Conservation (phyloP, 2,797 vertebrate species). For the Parambassis ranga region DNA sequence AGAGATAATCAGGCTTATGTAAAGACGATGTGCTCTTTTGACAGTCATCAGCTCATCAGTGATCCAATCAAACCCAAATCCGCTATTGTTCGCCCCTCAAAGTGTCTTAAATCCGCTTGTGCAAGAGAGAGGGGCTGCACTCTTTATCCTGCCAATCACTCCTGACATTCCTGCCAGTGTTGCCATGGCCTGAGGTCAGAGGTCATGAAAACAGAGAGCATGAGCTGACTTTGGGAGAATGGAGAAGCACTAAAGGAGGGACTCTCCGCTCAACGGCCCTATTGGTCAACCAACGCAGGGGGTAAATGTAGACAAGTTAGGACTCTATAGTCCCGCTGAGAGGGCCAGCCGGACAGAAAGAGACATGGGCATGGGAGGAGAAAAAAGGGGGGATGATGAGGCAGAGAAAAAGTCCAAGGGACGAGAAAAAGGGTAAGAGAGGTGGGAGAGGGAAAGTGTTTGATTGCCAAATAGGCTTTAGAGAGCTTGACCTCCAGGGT, state of each 20-base stretch:
- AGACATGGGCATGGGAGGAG: slow-evolving; percentile 25
- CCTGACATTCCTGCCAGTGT: slow-evolving; percentile 98
- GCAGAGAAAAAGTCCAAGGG: slow-evolving; percentile 31
- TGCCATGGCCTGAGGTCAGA: slow-evolving; percentile 97
- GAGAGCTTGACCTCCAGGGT: slow-evolving; percentile 89
- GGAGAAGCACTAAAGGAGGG: slow-evolving; percentile 87
- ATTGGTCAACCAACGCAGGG: slow-evolving; percentile 83
- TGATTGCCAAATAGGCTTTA: slow-evolving; percentile 93
- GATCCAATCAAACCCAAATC: slow-evolving; percentile 96
- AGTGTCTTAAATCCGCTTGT: slow-evolving; percentile 98
- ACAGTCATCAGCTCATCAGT: slow-evolving; percentile 97
- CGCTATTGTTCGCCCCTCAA: slow-evolving; percentile 84
- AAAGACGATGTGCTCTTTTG: slow-evolving; percentile 99
- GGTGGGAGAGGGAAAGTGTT: slow-evolving; percentile 74
- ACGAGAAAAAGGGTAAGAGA: slow-evolving; percentile 52
- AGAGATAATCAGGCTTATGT: slow-evolving; percentile 99
- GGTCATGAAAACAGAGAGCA: slow-evolving; percentile 98
- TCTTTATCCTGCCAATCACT: slow-evolving; percentile 99
- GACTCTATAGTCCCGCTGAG: slow-evolving; percentile 90
- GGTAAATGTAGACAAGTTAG: slow-evolving; percentile 99
- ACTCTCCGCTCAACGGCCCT: slow-evolving; percentile 42
- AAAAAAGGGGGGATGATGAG: slow-evolving; percentile 25
- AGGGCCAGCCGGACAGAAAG: slow-evolving; percentile 79
- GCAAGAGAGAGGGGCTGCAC: slow-evolving; percentile 82
- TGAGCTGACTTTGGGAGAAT: slow-evolving; percentile 96